Conservation (phyloP, 2,888 invertebrate genomes). For the Philhelius pedissequus region DNA sequence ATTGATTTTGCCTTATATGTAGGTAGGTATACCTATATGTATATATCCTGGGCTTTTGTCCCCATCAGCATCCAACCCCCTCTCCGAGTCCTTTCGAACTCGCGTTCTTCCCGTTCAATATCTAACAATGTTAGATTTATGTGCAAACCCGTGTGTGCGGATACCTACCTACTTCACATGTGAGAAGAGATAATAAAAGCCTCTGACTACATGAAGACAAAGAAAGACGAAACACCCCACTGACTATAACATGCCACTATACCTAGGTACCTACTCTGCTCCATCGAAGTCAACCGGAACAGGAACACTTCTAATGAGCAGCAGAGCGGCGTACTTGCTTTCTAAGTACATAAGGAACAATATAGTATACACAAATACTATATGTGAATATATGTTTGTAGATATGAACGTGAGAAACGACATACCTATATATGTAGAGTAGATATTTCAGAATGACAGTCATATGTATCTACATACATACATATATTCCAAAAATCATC, state of each 20-base stretch:
- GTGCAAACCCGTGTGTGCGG: slow-evolving; percentile 61
- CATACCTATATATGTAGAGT: not conserved
- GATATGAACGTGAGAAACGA: not conserved
- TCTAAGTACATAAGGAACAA: slow-evolving; percentile 55
- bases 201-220: slow-evolving; percentile 22
- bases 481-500: not conserved
- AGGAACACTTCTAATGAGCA: slow-evolving; percentile 69
- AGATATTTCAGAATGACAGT: slow-evolving; percentile 41
- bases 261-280: not conserved
- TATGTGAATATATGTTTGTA: not conserved
- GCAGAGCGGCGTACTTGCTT: slow-evolving; percentile 63
- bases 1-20: slow-evolving; percentile 62
- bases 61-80: not conserved
- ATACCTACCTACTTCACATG: slow-evolving; percentile 67
- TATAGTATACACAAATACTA: slow-evolving; percentile 42
- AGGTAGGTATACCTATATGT: too few relatives aligned
- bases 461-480: slow-evolving; percentile 23
- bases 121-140: slow-evolving; percentile 65
- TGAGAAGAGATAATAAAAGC: slow-evolving; percentile 68
- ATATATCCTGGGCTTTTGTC: slow-evolving; percentile 5
- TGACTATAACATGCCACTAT: not conserved
- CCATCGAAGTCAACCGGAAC: slow-evolving; percentile 64
- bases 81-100: not conserved
- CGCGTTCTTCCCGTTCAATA: not conserved
- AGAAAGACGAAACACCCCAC: not conserved